phyloP scores from a whole-genome alignment of 2,797 vertebrate genomes.

The Sitta carolinensis region DNA sequence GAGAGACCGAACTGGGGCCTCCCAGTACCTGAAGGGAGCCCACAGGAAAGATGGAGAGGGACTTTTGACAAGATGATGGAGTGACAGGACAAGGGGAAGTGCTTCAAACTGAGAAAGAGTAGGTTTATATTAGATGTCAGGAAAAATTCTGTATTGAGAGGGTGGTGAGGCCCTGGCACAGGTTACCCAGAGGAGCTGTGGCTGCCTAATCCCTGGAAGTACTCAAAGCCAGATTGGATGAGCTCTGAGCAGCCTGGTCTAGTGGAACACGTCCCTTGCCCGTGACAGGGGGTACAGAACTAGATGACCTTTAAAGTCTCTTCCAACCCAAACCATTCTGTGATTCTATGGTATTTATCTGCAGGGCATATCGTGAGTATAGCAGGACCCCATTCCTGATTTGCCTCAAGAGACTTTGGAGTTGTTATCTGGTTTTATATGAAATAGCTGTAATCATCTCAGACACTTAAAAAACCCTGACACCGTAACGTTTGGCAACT shows the following conservation, averaged over 20 bases:
- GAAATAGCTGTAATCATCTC: neutral
- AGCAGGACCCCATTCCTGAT: neutral
- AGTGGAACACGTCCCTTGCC: too few species aligned
- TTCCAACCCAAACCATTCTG: neutral
- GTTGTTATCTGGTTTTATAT: neutral
- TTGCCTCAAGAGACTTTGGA: conserved; percentile 5
- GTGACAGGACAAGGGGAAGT: neutral
- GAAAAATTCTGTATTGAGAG: neutral
- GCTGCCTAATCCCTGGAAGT: accelerated
- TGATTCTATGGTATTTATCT: neutral
- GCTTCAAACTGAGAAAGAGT: neutral
- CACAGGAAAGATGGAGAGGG: neutral
- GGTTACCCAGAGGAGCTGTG: neutral
- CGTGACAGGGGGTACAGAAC: neutral
- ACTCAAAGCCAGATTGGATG: neutral
- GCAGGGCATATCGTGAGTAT: neutral
- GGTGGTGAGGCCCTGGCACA: neutral
- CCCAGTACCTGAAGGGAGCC: neutral
- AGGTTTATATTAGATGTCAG: neutral
- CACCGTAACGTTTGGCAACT: accelerated
- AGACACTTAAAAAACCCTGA: neutral
- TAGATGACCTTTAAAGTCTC: too few species aligned
- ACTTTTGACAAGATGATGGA: neutral
- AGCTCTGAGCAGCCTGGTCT: neutral
- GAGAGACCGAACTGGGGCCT: accelerated